Evolutionary conservation across 2,888 invertebrate genomes (phyloP).

Genomic region (Euzophera pinguis): DNA sequence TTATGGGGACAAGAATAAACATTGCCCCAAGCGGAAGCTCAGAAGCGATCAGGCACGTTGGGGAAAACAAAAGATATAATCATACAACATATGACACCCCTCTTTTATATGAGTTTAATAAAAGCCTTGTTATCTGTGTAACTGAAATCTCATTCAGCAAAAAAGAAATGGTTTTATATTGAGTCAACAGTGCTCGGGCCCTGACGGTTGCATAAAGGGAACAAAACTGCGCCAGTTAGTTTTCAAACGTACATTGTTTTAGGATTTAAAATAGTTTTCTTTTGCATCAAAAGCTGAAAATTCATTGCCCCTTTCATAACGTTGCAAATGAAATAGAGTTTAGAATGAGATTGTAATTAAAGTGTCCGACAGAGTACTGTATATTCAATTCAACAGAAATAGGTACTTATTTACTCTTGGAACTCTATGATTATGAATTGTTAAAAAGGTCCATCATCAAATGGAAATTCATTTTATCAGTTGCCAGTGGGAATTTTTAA

Average conservation of each 20-base stretch:
- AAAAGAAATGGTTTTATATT: conserved; percentile 5
- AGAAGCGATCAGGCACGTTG: no score
- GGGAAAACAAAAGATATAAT: no score
- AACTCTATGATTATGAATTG: no score
- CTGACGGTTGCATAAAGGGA: conserved; percentile 5
- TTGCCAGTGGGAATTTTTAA: no score
- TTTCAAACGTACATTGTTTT: conserved; percentile 6
- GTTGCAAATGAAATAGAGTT: background rate
- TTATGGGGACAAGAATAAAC: no score
- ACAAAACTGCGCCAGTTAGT: conserved; percentile 5
- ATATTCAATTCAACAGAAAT: background rate
- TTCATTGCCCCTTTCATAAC: background rate
- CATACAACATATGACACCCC: background rate
- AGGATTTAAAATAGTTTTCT: conserved; percentile 3
- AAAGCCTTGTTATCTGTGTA: background rate
- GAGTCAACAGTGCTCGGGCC: conserved; percentile 9
- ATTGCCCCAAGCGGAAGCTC: no score
- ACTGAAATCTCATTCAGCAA: conserved; percentile 5
- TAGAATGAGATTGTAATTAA: background rate
- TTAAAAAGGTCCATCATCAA: no score
- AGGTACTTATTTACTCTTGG: no score
- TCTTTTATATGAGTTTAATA: background rate
- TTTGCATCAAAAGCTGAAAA: background rate
- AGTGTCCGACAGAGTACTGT: background rate
- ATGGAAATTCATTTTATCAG: no score